A percentile compares a stretch with the other conserved stretches of the same genome.
phyloP scores from a whole-genome alignment of 2,888 invertebrate species.

The Sminthurides aquaticus region DNA sequence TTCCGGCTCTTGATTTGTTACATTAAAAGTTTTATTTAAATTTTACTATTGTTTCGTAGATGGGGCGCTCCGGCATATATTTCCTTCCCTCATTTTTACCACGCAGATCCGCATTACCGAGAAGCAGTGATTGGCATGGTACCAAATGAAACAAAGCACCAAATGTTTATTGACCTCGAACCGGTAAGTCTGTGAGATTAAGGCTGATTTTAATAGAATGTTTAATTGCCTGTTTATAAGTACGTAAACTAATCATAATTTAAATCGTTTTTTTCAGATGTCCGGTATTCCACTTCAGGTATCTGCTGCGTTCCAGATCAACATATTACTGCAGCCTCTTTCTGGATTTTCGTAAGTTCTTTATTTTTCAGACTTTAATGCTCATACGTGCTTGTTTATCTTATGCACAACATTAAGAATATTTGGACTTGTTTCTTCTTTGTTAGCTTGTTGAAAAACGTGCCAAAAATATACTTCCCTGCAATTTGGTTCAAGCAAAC shows the following conservation, averaged over 20 bases:
- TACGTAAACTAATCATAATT: neutral
- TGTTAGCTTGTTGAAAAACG: slow-evolving; percentile 53
- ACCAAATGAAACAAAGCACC: slow-evolving; percentile 59
- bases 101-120: slow-evolving; percentile 61
- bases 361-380: neutral
- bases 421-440: neutral
- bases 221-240: neutral
- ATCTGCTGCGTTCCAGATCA: slow-evolving; percentile 69
- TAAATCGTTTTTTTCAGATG: slow-evolving; percentile 49
- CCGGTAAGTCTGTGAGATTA: slow-evolving; percentile 51
- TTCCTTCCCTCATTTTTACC: slow-evolving; percentile 70
- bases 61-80: slow-evolving; percentile 75
- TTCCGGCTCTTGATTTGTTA: neutral
- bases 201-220: neutral
- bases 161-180: slow-evolving; percentile 67
- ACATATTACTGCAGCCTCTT: slow-evolving; percentile 62
- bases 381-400: no score
- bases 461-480: slow-evolving; percentile 56
- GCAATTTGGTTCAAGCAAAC: slow-evolving; percentile 70
- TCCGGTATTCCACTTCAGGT: slow-evolving; percentile 72
- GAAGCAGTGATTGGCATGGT: slow-evolving; percentile 59
- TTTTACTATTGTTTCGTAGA: slow-evolving; percentile 46
- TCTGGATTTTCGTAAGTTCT: slow-evolving; percentile 57
- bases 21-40: neutral
- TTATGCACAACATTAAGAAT: no score